Evolutionary conservation across 2,113 vertebrate species (phyloP), one percentile per base, ranked within the genome.

Genomic region (Castor canadensis): DNA sequence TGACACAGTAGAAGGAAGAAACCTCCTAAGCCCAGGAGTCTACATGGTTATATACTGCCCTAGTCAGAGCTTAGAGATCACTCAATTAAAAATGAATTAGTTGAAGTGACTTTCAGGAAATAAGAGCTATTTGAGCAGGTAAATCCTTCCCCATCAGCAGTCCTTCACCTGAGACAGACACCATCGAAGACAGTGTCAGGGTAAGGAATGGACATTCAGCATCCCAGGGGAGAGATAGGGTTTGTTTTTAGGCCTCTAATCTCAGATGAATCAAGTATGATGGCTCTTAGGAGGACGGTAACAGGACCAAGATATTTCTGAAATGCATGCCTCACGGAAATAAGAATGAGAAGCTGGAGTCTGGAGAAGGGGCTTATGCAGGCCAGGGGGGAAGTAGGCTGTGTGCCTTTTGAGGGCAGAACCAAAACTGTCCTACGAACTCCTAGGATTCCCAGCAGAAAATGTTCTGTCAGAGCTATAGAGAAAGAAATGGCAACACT

Each of bases 81-180:
- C 64, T 89, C 93, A 93, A 87, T 97, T 94, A 94, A 82, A 86
- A 40, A 93, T 22, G 24, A 94, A 95, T 93, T 87, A 94, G 87
- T 79, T 86, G 17, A 89, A 93, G 80, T 89, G 73, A 87, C 75
- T 91, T 92, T 79, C 40, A 58, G 90, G 75, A 69, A 93, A 13
- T n/a, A 64, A 87, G 79, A 96, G 80, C 94, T 81, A n/a, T 86
- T 43, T 52, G 58, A 73, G 73, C 49, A 83, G 81, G 82, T 47
- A 76, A 95, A 88, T 89, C 82, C 73, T 60, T 56, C 40, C 52
- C n/a, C 26, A 69, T 83, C 69, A 89, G 73, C 26, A 69, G 32
- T 28, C 79, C 60, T 82, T 75, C 87, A 62, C 92, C 58, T 0
- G 17, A 71, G 83, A 92, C 35, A 75, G 26, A 32, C 4, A 9